Base-by-base conservation (phyloP, 2,888 invertebrate genomes). In the Alviniconcha strummeri region DNA sequence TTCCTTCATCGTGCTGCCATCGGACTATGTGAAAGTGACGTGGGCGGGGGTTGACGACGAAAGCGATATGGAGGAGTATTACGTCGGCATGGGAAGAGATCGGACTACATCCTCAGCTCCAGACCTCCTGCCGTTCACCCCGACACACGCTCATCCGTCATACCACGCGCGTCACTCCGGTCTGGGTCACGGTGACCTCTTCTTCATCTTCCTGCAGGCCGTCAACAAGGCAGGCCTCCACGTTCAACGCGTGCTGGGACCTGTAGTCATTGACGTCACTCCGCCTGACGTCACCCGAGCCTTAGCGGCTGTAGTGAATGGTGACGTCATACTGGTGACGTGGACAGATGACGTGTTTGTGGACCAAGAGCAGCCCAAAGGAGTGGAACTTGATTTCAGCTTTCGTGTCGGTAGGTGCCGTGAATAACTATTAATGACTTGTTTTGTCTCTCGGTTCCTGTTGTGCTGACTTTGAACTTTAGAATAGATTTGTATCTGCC, bases 261-360 rank as follows among this genome's bases (percentile, higher is more conserved):
- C 88, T n/a, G 57, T 88, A 17, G n/a, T 86, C 36, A 85, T 86
- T n/a, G 87, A 88, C 72, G 85, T 85, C 52, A 85, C 88, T 15
- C 85, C 88, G 17, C 86, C 87, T 19, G 13, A 64, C 5, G 82
- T 84, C n/a, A 78, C 74, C 17, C 74, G 57, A 52, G 36, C 71
- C 0, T 11, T 86, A 5, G 75, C 57, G 4, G 60, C 84, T 8
- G 36, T 71, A 36, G 36, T 36, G 36, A 36, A 36, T 36, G 36
- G 36, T 36, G n/a, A 75, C 69, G 55, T 86, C 11, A 60, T 85
- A 6, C 52, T 82, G 11, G n/a, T 84, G 5, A 17, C 56, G 7
- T 86, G 87, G 85, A 67, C 82, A 11, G 75, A 83, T 13, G 75
- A 56, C 17, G 80, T 75, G 5, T 84, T 86, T 71, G 74, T 67